phyloP scores from a whole-genome alignment of 2,797 vertebrate genomes.

The Epinephelus coioides region DNA sequence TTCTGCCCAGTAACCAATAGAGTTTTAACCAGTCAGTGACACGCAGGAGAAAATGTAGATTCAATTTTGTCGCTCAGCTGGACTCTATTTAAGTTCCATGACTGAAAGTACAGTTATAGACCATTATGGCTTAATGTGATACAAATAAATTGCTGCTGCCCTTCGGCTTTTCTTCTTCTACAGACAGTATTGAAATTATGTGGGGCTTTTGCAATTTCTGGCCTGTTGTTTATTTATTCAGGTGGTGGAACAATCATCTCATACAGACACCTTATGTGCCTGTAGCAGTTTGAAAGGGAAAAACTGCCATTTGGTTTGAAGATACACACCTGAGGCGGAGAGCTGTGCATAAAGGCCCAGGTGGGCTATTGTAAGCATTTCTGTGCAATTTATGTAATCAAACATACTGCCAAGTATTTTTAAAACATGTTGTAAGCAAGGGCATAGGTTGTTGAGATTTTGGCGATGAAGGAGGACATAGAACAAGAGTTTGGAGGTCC shows the following conservation, averaged over 20 bases:
- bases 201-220: constrained; percentile 1
- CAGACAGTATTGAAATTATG: constrained; percentile 3
- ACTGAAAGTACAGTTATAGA: constrained; percentile 11
- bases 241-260: constrained; percentile 14
- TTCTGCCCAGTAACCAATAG: background rate
- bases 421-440: background rate
- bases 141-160: constrained; percentile 8
- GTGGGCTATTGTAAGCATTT: background rate
- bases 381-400: constrained; percentile 13
- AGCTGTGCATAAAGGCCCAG: background rate
- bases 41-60: background rate
- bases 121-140: constrained; percentile 19
- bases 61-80: constrained; percentile 13
- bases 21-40: constrained; percentile 10
- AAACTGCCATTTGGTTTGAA: background rate
- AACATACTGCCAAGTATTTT: background rate
- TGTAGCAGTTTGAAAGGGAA: background rate
- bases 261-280: background rate
- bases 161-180: background rate
- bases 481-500: no score
- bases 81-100: background rate
- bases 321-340: background rate
- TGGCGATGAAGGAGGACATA: no score
- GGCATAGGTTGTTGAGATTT: no score
- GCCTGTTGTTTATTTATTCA: constrained; percentile 7